Base-by-base conservation (phyloP, 2,888 invertebrate species). In the Polydrusus cervinus region DNA sequence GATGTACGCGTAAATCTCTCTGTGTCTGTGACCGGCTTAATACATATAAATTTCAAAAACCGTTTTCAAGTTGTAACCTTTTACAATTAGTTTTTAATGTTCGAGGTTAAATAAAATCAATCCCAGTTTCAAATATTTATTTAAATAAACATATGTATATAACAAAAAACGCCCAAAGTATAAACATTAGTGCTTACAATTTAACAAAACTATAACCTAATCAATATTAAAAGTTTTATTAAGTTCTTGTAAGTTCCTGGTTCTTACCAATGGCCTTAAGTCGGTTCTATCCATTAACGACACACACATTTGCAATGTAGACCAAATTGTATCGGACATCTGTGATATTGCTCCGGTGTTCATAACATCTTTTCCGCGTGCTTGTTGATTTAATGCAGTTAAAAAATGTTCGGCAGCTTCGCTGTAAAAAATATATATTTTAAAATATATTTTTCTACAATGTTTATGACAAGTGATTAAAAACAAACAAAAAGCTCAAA, bases 351-450 rank as follows among this genome's bases (percentile, higher is more conserved):
- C 82, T 79, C 86, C 88, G 65, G 86, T 85, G 67, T 87, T 85
- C 16, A 81, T 78, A 0, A 85, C 82, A 43, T 91, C 91, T 84
- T 90, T 92, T 14, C 92, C 95, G 78, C 91, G 92, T 20, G 94
- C 92, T 89, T 99, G 99, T 86, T 97, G 94, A 87, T 97, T 97
- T 45, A 99, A 88, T 0, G 98, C 98, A 3, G 94, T 93, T 62
- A 99, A 87, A 82, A 99, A 94, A 89, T 99, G 99, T 86, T 98
- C 98, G 13, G 95, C 96, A 7, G 99, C 98, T 88, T 99, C 95
- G 84, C 93, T 97, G 40, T 83, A 66, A 85, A 84, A 77, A 43
- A 71, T 49, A 11, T 34, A 34, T 34, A 34, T 34, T 34, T 25
- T 25, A 25, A 25, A 25, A 3, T 5, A 25, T 25, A 25, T 25